phyloP scores from a whole-genome alignment of 1,140 invertebrate species.

The Scaptodrosophila lebanonensis region DNA sequence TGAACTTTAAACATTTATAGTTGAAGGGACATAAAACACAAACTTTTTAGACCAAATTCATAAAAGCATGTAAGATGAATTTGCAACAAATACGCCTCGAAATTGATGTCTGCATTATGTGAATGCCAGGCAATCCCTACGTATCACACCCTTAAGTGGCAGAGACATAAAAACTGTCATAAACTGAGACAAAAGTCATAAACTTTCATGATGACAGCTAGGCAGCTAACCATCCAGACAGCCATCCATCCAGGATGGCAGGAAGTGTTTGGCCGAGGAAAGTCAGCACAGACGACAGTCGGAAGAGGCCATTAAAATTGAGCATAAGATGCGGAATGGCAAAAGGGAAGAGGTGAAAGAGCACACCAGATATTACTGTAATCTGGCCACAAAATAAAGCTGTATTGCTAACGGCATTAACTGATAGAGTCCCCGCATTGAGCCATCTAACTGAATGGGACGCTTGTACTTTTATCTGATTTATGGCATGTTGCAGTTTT shows the following conservation, averaged over 20 bases:
- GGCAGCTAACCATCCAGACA: slow-evolving; percentile 8
- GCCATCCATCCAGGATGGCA: slow-evolving; percentile 9
- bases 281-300: too few species aligned
- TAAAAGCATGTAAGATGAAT: slow-evolving; percentile 30
- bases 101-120: slow-evolving; percentile 27
- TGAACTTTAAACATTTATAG: too few species aligned
- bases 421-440: too few species aligned
- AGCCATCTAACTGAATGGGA: too few species aligned
- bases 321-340: too few species aligned
- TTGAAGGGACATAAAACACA: too few species aligned
- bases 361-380: too few species aligned
- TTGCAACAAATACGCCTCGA: slow-evolving; percentile 34
- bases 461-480: too few species aligned
- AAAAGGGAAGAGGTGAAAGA: too few species aligned
- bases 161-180: slow-evolving; percentile 44
- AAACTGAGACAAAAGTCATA: slow-evolving; percentile 49
- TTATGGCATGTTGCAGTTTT: slow-evolving; percentile 31
- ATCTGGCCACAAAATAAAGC: too few species aligned
- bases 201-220: slow-evolving; percentile 21
- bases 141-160: slow-evolving; percentile 34
- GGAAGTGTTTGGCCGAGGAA: not conserved
- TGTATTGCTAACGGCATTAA: too few species aligned
- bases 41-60: too few species aligned
- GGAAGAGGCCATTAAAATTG: not conserved
- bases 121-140: slow-evolving; percentile 7